Base-by-base conservation (phyloP, 2,113 vertebrate genomes). In the Prolemur simus region DNA sequence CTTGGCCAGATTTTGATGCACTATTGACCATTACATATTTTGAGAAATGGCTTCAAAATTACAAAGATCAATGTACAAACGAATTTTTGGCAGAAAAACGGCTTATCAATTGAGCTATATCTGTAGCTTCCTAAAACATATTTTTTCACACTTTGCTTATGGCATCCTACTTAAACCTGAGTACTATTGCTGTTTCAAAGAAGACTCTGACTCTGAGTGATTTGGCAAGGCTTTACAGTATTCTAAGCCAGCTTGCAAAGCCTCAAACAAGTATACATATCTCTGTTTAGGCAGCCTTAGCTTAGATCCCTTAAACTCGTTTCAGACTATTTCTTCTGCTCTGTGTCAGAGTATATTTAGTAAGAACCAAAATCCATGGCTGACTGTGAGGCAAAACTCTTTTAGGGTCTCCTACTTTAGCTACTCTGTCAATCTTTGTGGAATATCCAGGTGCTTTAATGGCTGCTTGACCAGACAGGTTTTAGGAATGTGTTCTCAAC, bases 31-130 rank as follows among this genome's bases (percentile, higher is more conserved):
- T 71, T 49, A 71, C 64, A 20, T 94, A 86, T 69, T 96, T 74
- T 91, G 45, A 94, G 81, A 96, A 87, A 87, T 80, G 54, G 37
- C 68, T 85, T 94, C 49, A 56, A 32, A 93, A 34, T 87, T 86
- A 39, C 27, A 92, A 91, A 91, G 58, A 88, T 74, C 34, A 87
- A 69, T 45, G 87, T 78, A 74, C 49, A 87, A 94, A 84, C 76
- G 12, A 91, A 54, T 47, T 93, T 94, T 96, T 97, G 93, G 87
- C 68, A 89, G 45, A 93, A 91, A 91, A 90, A 47, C 10, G 34
- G 0, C 64, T 84, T 94, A 52, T 56, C 37, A 74, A 34, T 47
- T 87, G 47, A 96, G 20, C 60, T 93, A 69, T n/a, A 83, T 47
- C 23, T 6, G 56, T n/a, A 29, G 25, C 64, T 87, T 64, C 63